Conservation (phyloP, 2,888 invertebrate genomes). For the Ephialtes manifestator region DNA sequence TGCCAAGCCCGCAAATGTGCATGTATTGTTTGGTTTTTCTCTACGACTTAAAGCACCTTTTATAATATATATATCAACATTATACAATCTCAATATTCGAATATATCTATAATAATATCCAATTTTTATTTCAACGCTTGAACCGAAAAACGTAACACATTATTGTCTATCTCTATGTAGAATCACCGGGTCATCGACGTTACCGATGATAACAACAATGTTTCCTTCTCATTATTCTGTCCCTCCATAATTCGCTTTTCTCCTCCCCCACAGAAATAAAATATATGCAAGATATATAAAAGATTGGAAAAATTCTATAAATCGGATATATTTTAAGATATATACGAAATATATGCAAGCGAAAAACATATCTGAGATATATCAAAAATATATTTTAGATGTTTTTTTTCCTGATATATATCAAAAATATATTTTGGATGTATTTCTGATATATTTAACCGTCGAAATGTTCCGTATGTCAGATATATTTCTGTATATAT, state of each 20-base stretch:
- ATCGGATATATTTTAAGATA: no score
- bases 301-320: no score
- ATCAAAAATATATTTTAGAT: no score
- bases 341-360: no score
- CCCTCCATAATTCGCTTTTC: neutral
- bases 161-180: constrained; percentile 78
- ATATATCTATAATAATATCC: constrained; percentile 68
- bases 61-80: constrained; percentile 68
- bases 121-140: constrained; percentile 65
- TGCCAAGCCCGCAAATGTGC: constrained; percentile 51
- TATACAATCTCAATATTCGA: constrained; percentile 66
- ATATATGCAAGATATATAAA: no score
- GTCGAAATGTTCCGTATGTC: no score
- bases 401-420: no score
- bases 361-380: no score
- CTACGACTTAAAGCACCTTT: constrained; percentile 69
- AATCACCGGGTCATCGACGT: constrained; percentile 71
- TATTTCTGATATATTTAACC: no score
- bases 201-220: constrained; percentile 73
- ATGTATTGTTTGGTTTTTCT: constrained; percentile 46
- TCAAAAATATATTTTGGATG: no score
- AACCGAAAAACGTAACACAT: constrained; percentile 76
- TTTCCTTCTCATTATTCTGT: constrained; percentile 30
- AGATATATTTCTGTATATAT: no score
- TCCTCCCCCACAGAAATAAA: constrained; percentile 12